Percentiles rank a stretch among this genome's conserved stretches.
These are phyloP conservation scores for Brachionus angularis DNA, from an alignment of 1,140 invertebrate genomes.

Conservation along the genomic window DNA sequence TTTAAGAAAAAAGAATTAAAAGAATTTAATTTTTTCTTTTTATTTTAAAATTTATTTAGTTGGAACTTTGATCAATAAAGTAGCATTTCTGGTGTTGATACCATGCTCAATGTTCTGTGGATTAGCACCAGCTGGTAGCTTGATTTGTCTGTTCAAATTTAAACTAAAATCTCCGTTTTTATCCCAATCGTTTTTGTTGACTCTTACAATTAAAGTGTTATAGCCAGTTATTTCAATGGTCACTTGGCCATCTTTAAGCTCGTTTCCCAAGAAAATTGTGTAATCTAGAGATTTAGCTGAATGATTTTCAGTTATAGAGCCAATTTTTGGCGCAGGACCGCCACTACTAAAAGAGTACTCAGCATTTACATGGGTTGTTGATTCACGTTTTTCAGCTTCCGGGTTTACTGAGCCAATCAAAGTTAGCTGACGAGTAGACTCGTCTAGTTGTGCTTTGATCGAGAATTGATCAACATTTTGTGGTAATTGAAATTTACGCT, in stretches of 20 bases:
- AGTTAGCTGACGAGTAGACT: constrained; percentile 15
- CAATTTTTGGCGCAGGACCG: neutral
- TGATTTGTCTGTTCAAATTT: constrained; percentile 28
- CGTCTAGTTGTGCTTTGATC: constrained; percentile 25
- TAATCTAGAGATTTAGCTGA: constrained; percentile 6
- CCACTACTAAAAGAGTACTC: neutral
- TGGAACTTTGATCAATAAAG: constrained; percentile 28
- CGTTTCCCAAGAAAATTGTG: constrained; percentile 11
- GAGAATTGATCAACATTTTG: constrained; percentile 32
- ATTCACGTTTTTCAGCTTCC: neutral
- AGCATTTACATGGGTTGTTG: neutral
- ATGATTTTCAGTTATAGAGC: neutral
- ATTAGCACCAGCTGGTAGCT: constrained; percentile 32
- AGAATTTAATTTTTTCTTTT: no score
- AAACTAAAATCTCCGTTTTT: constrained; percentile 30
- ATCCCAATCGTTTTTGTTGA: constrained; percentile 39
- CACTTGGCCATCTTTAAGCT: constrained; percentile 19
- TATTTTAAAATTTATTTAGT: constrained; percentile 30
- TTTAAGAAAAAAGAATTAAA: no score
- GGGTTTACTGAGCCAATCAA: constrained; percentile 8
- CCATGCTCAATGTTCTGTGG: constrained; percentile 40
- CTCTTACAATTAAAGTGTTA: constrained; percentile 24
- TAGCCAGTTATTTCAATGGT: constrained; percentile 26
- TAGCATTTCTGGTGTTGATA: constrained; percentile 9
- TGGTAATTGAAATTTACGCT: constrained; percentile 14